Evolutionary conservation across 2,797 vertebrate species (phyloP).

Genomic region (Momotus momota): DNA sequence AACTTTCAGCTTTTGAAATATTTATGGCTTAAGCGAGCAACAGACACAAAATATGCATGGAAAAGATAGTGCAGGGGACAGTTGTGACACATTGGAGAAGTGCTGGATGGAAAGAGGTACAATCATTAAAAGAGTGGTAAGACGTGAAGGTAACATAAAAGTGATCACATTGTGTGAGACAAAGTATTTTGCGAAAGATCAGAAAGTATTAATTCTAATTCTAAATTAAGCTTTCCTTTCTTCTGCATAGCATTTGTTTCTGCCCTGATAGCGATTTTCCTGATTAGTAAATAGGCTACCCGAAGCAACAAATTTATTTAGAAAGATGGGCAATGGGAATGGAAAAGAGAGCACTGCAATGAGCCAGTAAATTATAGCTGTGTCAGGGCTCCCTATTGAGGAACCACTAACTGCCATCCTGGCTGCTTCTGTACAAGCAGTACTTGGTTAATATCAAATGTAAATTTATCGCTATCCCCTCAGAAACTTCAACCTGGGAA

Average conservation of each 20-base stretch:
- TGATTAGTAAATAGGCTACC: background rate
- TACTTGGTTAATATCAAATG: background rate
- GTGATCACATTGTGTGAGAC: background rate
- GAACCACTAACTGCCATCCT: background rate
- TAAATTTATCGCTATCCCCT: background rate
- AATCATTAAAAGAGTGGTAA: background rate
- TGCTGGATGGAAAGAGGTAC: background rate
- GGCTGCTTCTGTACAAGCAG: background rate
- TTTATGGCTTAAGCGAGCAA: conserved; percentile 4
- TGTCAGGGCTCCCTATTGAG: background rate
- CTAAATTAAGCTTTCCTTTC: background rate
- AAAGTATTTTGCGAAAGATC: background rate
- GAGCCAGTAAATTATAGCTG: background rate
- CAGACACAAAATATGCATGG: background rate
- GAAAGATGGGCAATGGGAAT: background rate
- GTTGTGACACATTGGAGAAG: background rate
- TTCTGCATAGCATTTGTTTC: background rate
- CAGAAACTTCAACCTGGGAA: background rate
- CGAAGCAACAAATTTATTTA: background rate
- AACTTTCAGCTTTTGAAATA: background rate
- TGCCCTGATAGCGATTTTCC: background rate
- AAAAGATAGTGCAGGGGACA: background rate
- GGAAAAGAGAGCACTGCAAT: background rate
- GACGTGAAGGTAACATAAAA: background rate
- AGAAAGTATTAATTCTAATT: background rate